Base-by-base conservation (phyloP, 2,888 invertebrate species). In the Drosophila flavopinicola region DNA sequence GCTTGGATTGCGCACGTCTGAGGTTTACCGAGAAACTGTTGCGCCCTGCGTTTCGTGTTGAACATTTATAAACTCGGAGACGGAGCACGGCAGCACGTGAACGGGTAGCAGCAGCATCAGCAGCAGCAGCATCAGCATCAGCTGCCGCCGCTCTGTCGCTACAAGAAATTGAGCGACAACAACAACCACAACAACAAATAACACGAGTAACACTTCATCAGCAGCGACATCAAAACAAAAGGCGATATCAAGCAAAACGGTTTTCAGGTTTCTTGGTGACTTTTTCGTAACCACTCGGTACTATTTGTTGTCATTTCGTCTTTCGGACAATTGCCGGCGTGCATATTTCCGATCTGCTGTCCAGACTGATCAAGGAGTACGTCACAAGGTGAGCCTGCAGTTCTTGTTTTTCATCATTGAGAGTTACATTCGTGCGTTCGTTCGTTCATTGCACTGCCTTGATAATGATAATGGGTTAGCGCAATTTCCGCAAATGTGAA, bases 21-120 rank as follows among this genome's bases (percentile, higher is more conserved):
- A 72, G 72, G 68, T 66, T 75, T 67, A 70, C 66, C 72, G 75
- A 68, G 56, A 77, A 83, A 84, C 88, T 84, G 88, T 66, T 68
- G 63, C 68, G 75, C 88, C 75, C 82, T 78, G 68, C 68, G 70
- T 58, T 33, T 66, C 53, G 75, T 51, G 67, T 53, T 66, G 45
- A 64, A 70, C 75, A 74, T 88, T 86, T 86, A 86, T 86, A 87
- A 86, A 88, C 85, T 87, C 69, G 20, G 30, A 30, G 49, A 27
- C 65, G 44, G 13, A 30, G 25, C 35, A 20, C 35, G 17, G 75
- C 70, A 86, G 82, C 78, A 78, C 78, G 85, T 78, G 78, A 86
- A 86, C 87, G 72, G 87, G 73, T 84, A 78, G 67, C 77, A 65
- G 51, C 42, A 70, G 39, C 71, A 45, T 11, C 56, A 37, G 17